Base-by-base conservation (phyloP, 2,888 invertebrate species). In the Plagodis pulveraria region DNA sequence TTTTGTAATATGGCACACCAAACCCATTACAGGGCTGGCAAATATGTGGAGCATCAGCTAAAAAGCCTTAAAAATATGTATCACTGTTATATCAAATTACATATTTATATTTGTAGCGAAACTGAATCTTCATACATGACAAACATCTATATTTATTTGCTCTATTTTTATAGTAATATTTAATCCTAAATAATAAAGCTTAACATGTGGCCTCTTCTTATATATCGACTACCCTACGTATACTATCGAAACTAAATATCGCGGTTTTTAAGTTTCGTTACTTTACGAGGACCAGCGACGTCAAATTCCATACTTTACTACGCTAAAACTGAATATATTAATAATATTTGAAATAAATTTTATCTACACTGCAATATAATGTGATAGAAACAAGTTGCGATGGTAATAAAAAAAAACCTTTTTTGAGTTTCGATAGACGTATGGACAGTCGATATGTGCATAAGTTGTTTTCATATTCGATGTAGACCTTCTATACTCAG, bases 161-260 rank as follows among this genome's bases (percentile, higher is more conserved):
- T 50, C 11, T 52, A 56, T 56, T 56, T 60, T 43, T 45, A 9
- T 59, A 56, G 41, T 60, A 52, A 49, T 12, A 7, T 7, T 4
- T 44, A 51, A n/a, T 6, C 5, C 38, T 36, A 4, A 7, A 4
- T 33, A n/a, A 58, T 42, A 45, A 57, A 51, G 33, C 58, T 45
- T 58, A 45, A 32, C 38, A 40, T 44, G 53, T 53, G 48, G 58
- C 53, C 49, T 50, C 50, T 36, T 49, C 40, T 45, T n/a, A 56
- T 36, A 36, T 22, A n/a, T n/a, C n/a, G n/a, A n/a, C n/a, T n/a
- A n/a, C n/a, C n/a, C n/a, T n/a, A n/a, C n/a, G n/a, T n/a, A n/a
- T n/a, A n/a, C n/a, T n/a, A n/a, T n/a, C n/a, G n/a, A n/a, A n/a
- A n/a, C n/a, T n/a, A n/a, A n/a, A n/a, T n/a, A n/a, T n/a, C n/a